Percentiles rank a stretch among this genome's conserved stretches.
Evolutionary conservation across 2,113 vertebrate species (phyloP).

Genomic region (Cyprinus carpio): DNA sequence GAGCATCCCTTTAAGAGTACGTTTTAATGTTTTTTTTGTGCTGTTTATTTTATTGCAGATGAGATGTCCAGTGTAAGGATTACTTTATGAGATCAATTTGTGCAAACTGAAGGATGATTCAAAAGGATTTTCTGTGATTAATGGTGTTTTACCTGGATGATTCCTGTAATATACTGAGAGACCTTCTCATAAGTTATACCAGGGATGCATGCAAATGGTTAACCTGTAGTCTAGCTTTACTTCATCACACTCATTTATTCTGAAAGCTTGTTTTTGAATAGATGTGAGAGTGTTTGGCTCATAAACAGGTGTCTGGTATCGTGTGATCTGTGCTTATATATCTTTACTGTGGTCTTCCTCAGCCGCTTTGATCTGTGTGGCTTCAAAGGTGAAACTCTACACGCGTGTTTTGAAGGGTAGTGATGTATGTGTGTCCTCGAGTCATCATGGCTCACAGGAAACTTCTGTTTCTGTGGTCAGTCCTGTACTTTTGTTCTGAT

Average conservation of each 20-base stretch:
- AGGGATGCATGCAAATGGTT: not conserved
- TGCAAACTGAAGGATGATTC: too few relatives aligned
- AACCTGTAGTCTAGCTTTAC: not conserved
- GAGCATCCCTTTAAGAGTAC: too few relatives aligned
- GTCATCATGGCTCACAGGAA: not conserved
- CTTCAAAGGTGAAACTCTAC: conserved; percentile 45
- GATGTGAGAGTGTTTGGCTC: not conserved
- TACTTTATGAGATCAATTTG: too few relatives aligned
- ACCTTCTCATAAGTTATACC: too few relatives aligned
- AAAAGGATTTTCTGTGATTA: too few relatives aligned
- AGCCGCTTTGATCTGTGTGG: conserved; percentile 32
- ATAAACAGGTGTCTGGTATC: not conserved
- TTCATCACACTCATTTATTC: not conserved
- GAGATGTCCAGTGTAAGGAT: too few relatives aligned
- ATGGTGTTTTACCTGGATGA: too few relatives aligned
- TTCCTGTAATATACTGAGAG: not conserved
- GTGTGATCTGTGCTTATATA: conserved; percentile 31
- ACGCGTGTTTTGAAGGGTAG: conserved; percentile 17
- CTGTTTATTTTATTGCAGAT: too few relatives aligned
- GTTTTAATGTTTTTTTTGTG: too few relatives aligned
- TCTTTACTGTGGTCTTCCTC: conserved; percentile 26
- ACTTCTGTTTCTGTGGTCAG: not conserved
- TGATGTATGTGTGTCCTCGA: not conserved
- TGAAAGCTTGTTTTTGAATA: not conserved
- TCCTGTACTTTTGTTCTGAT: not conserved